Percentiles rank a stretch among this genome's conserved stretches.
Conservation (phyloP, 2,113 vertebrate species). For the Barbus barbus region DNA sequence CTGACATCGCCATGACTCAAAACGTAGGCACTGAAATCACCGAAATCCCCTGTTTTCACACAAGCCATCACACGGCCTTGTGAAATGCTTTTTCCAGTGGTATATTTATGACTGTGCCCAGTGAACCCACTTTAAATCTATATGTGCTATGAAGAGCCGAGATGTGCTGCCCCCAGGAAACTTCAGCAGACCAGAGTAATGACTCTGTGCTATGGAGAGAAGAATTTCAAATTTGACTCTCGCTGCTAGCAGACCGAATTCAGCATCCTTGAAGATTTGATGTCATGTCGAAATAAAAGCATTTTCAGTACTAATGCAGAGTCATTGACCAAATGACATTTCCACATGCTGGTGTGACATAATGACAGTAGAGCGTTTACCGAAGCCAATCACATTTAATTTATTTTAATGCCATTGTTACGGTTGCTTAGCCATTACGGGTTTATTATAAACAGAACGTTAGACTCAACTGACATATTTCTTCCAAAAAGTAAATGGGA, state of each 20-base stretch:
- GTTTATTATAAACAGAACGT: not conserved
- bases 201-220: constrained; percentile 33
- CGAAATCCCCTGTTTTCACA: constrained; percentile 3
- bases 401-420: not conserved
- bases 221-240: constrained; percentile 20
- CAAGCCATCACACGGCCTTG: constrained; percentile 6
- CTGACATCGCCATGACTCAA: constrained; percentile 24
- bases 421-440: not conserved
- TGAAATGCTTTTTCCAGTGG: constrained; percentile 2
- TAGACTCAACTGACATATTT: not conserved
- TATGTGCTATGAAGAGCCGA: constrained; percentile 23
- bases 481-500: constrained; percentile 1
- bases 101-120: constrained; percentile 27
- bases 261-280: constrained; percentile 34
- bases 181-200: constrained; percentile 32
- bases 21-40: constrained; percentile 1
- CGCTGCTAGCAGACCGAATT: not conserved
- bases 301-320: constrained; percentile 1
- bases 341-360: not conserved
- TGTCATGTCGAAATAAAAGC: not conserved
- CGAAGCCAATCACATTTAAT: not conserved
- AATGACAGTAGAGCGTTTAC: not conserved
- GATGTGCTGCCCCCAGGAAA: constrained; percentile 32
- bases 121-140: constrained; percentile 33
- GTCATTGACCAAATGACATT: not conserved